phyloP scores from a whole-genome alignment of 2,797 vertebrate species.

The Brachyalestes nurse region DNA sequence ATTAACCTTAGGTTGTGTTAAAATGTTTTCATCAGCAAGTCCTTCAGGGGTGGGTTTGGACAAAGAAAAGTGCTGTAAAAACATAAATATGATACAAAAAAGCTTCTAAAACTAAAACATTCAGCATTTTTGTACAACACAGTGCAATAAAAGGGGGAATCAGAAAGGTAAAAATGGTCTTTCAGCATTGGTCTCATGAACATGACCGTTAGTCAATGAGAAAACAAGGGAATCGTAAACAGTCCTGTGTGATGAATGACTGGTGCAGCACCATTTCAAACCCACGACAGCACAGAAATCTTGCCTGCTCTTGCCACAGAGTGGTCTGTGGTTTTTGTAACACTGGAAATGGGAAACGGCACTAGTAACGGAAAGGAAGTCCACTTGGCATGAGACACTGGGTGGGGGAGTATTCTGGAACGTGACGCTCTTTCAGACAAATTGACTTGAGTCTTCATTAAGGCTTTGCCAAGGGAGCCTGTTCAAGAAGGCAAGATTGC shows the following conservation, averaged over 20 bases:
- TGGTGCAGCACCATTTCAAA: slow-evolving; percentile 61
- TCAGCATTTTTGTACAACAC: slow-evolving; percentile 80
- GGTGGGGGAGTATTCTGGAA: slow-evolving; percentile 21
- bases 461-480: slow-evolving; percentile 56
- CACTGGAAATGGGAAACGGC: slow-evolving; percentile 50
- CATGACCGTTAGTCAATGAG: slow-evolving; percentile 53
- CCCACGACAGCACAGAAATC: slow-evolving; percentile 53
- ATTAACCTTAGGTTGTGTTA: slow-evolving; percentile 54
- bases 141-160: slow-evolving; percentile 72
- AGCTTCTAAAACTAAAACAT: slow-evolving; percentile 77
- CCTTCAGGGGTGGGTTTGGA: slow-evolving; percentile 70
- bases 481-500: slow-evolving; percentile 49
- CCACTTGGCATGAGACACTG: slow-evolving; percentile 41
- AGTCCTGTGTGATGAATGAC: slow-evolving; percentile 51
- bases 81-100: slow-evolving; percentile 82
- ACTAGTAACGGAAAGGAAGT: slow-evolving; percentile 58
- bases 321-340: slow-evolving; percentile 50
- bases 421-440: slow-evolving; percentile 41
- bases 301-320: slow-evolving; percentile 44
- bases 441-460: slow-evolving; percentile 45
- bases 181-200: slow-evolving; percentile 62
- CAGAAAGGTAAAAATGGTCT: slow-evolving; percentile 53
- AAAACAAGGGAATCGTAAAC: slow-evolving; percentile 66
- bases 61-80: slow-evolving; percentile 79
- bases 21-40: slow-evolving; percentile 68